These are phyloP conservation scores for Eleutherodactylus coqui DNA, from an alignment of 2,797 vertebrate genomes.

Conservation along the genomic window DNA sequence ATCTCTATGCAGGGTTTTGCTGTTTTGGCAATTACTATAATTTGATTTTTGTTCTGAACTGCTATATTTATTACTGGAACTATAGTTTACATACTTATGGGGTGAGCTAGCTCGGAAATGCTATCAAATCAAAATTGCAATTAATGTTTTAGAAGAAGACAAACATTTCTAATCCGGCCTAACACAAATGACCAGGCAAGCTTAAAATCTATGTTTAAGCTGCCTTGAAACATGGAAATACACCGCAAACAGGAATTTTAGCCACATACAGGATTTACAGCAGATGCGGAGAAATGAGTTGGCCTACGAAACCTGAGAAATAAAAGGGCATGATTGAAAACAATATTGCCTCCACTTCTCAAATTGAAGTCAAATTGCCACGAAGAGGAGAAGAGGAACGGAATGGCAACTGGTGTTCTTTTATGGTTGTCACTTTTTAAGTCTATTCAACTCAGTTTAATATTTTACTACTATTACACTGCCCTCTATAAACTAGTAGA, in stretches of 20 bases:
- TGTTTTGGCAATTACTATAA: constrained; percentile 46
- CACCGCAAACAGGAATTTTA: background rate
- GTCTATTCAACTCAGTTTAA: no score
- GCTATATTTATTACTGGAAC: constrained; percentile 42
- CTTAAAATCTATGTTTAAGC: constrained; percentile 25
- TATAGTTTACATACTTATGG: constrained; percentile 52
- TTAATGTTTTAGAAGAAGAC: constrained; percentile 39
- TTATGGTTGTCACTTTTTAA: background rate
- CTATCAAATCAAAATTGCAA: constrained; percentile 54
- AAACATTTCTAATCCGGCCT: constrained; percentile 32
- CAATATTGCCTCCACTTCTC: background rate
- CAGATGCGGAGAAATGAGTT: background rate
- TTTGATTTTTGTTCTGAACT: constrained; percentile 50
- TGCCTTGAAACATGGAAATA: background rate
- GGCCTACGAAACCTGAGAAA: background rate
- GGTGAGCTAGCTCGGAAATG: constrained; percentile 33
- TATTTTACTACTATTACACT: background rate
- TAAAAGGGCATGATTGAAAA: background rate
- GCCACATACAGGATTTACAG: background rate
- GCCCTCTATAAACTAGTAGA: background rate
- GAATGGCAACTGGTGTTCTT: no score
- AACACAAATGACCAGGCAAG: constrained; percentile 22
- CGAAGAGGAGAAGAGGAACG: no score
- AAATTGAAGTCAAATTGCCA: no score
- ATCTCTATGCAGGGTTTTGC: constrained; percentile 51